Conservation (phyloP, 1,140 invertebrate species). For the Papilio dardanus region DNA sequence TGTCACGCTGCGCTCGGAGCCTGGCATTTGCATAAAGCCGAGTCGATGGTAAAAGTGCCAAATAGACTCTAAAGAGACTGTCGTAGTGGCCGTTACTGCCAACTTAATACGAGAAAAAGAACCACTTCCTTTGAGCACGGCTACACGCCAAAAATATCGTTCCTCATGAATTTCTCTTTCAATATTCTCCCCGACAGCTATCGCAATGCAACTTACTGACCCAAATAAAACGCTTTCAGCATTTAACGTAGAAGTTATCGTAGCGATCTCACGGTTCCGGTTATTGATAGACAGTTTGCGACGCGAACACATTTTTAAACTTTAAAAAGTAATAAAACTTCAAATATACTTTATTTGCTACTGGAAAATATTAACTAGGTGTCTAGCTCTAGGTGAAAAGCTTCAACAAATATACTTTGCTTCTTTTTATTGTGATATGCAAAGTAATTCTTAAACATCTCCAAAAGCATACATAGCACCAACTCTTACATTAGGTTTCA, state of each 20-base stretch:
- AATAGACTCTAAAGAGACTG: slow-evolving; percentile 66
- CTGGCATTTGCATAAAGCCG: slow-evolving; percentile 73
- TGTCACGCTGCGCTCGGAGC: slow-evolving; percentile 52
- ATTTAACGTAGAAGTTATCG: slow-evolving; percentile 32
- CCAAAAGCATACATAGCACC: background rate
- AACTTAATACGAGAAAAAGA: slow-evolving; percentile 44
- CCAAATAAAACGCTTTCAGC: slow-evolving; percentile 39
- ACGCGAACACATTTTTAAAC: slow-evolving; percentile 1
- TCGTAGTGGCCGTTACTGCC: slow-evolving; percentile 38
- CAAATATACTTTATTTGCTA: background rate
- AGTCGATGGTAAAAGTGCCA: slow-evolving; percentile 62
- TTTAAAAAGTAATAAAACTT: background rate
- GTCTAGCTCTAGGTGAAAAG: too few relatives aligned
- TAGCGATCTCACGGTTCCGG: slow-evolving; percentile 29
- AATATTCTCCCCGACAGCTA: slow-evolving; percentile 37
- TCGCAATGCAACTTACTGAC: slow-evolving; percentile 38
- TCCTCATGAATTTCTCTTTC: slow-evolving; percentile 36
- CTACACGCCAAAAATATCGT: slow-evolving; percentile 36
- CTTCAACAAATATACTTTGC: too few relatives aligned
- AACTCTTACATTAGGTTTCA: too few relatives aligned
- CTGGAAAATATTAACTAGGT: too few relatives aligned
- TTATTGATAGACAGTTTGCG: slow-evolving; percentile 34
- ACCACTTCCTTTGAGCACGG: slow-evolving; percentile 34
- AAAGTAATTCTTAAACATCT: background rate
- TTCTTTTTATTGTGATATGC: too few relatives aligned